These are phyloP conservation scores for Pilophorus perplexus DNA, from an alignment of 2,888 invertebrate genomes.

Conservation along the genomic window DNA sequence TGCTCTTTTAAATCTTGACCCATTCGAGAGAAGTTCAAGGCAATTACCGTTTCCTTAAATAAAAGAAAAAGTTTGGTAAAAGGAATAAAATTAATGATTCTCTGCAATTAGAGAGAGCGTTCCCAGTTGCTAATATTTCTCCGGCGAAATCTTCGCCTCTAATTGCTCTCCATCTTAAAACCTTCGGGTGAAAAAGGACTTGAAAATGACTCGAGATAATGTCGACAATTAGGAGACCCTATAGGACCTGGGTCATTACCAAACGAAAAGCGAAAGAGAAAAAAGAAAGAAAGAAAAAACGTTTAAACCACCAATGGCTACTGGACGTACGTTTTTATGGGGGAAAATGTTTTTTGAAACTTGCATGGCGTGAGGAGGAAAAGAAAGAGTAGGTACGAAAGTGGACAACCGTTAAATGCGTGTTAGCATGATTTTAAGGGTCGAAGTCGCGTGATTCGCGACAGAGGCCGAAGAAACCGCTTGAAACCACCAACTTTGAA, in stretches of 20 bases:
- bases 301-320: slow-evolving; percentile 3
- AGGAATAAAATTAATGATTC: slow-evolving; percentile 26
- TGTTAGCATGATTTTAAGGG: background rate
- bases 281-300: background rate
- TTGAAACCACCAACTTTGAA: too few relatives aligned
- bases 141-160: slow-evolving; percentile 31
- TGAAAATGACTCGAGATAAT: slow-evolving; percentile 29
- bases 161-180: slow-evolving; percentile 32
- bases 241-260: slow-evolving; percentile 18
- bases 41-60: background rate
- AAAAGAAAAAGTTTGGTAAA: slow-evolving; percentile 12
- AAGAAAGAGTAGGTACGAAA: background rate
- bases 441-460: background rate
- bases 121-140: slow-evolving; percentile 34
- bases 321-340: slow-evolving; percentile 6
- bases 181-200: slow-evolving; percentile 21
- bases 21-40: background rate
- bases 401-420: background rate
- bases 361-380: slow-evolving; percentile 3
- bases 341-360: background rate
- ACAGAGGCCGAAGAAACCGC: too few relatives aligned
- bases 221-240: slow-evolving; percentile 22
- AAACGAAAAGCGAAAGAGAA: too few relatives aligned
- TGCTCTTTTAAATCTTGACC: background rate
- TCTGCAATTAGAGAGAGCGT: slow-evolving; percentile 33